Conservation (phyloP, 2,797 vertebrate genomes). For the Hephaestus fuliginosus region DNA sequence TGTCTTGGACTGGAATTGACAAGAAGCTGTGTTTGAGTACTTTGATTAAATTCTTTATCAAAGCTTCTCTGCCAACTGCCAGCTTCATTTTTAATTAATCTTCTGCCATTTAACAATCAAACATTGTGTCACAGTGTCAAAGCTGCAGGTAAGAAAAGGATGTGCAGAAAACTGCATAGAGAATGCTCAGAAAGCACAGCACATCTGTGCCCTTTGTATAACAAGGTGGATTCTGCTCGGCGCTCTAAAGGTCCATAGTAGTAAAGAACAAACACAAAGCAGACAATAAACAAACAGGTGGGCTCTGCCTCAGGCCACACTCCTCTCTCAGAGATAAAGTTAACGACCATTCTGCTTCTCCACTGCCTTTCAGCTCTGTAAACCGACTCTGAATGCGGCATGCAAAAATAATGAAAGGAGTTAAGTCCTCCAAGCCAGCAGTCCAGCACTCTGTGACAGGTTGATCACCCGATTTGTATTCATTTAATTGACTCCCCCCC, state of each 20-base stretch:
- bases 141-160: constrained; percentile 17
- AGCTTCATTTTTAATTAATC: constrained; percentile 28
- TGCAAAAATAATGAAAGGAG: constrained; percentile 71
- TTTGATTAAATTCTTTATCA: constrained; percentile 29
- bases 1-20: constrained; percentile 13
- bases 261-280: constrained; percentile 64
- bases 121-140: neutral
- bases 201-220: constrained; percentile 24
- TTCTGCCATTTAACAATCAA: constrained; percentile 35
- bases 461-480: constrained; percentile 79
- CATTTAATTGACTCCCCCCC: constrained; percentile 64
- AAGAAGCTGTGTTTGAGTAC: constrained; percentile 12
- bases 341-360: constrained; percentile 57
- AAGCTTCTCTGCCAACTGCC: constrained; percentile 25
- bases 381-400: constrained; percentile 57
- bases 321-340: constrained; percentile 70
- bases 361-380: constrained; percentile 49
- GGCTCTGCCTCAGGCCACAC: constrained; percentile 63
- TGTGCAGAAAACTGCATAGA: constrained; percentile 3
- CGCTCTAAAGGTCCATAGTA: constrained; percentile 32
- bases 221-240: constrained; percentile 28
- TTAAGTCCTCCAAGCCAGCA: constrained; percentile 65
- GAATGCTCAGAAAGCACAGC: constrained; percentile 19
- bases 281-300: constrained; percentile 71
- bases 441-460: constrained; percentile 68